Conservation (phyloP, 2,797 vertebrate genomes). For the Hemitrygon akajei region DNA sequence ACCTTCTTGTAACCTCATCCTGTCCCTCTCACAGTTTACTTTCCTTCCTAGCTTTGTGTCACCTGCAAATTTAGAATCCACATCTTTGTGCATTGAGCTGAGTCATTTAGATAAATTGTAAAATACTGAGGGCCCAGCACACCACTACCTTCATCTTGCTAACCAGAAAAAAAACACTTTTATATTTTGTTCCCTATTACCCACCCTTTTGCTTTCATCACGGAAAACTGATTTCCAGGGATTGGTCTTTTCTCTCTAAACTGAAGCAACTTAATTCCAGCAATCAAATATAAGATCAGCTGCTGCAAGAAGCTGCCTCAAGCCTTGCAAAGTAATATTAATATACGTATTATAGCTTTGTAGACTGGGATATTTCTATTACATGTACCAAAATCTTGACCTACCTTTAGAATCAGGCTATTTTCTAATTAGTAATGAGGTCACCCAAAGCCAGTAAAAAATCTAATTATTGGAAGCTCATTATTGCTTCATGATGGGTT, state of each 20-base stretch:
- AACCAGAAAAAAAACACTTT: neutral
- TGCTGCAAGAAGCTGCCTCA: too few relatives aligned
- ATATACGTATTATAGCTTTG: neutral
- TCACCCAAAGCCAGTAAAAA: neutral
- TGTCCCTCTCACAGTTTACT: too few relatives aligned
- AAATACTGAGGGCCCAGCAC: too few relatives aligned
- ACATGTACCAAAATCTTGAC: neutral
- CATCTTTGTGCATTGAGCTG: too few relatives aligned
- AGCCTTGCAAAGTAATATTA: neutral
- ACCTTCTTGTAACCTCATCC: too few relatives aligned
- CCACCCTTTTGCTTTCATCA: too few relatives aligned
- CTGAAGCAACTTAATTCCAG: neutral
- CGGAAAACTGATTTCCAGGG: neutral
- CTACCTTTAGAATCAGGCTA: neutral
- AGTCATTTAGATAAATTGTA: too few relatives aligned
- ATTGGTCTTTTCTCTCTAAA: neutral
- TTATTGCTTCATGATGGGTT: neutral
- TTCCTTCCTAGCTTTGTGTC: too few relatives aligned
- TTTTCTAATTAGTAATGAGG: conserved; percentile 33
- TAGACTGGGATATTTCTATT: neutral
- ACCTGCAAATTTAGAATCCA: too few relatives aligned
- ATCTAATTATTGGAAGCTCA: conserved; percentile 35
- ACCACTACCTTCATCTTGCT: too few relatives aligned
- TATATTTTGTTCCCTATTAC: too few relatives aligned
- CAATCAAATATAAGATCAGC: too few relatives aligned